Evolutionary conservation across 2,888 invertebrate genomes (phyloP), one percentile per base, ranked within the genome.

Genomic region (Idaea straminata): DNA sequence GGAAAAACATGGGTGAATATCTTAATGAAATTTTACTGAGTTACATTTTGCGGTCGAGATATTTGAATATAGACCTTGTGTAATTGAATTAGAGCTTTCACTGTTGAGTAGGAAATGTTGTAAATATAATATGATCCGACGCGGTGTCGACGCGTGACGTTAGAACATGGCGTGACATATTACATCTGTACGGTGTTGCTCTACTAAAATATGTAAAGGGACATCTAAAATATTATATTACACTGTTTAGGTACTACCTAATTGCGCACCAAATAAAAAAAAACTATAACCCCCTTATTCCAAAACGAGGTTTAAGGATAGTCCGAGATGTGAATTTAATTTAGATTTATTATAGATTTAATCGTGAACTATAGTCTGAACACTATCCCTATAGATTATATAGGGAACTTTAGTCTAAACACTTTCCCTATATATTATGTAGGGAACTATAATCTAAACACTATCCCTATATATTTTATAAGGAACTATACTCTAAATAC

Each of bases 121-220:
- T 61, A 72, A 66, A 75, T 74, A 79, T 75, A 82, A 83, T 80
- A 73, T 75, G 80, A 84, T 83, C 77, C 74, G 75, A 68, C 68
- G 67, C 63, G 77, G 70, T 69, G 80, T 80, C 78, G 75, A 72
- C 71, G 69, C 62, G 77, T 71, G 76, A 75, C 75, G 77, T 73
- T 72, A 74, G 70, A 73, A 72, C 67, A 64, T 73, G 73, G 72
- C 75, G 76, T 82, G 85, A 85, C 76, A 77, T 81, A 85, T 84
- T 75, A 77, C 85, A 84, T 81, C 81, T 86, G 86, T 69, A 72
- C 61, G 64, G 66, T 25, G 47, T 47, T 47, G 10, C 47, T 4
- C 47, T 47, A 47, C 47, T 47, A 47, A 47, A 47, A 47, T 47
- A 47, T 47, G 13, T 13, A 47, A 13, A 47, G 13, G 13, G 13